These are phyloP conservation scores for Papilio polyxenes DNA, from an alignment of 1,140 invertebrate species.

Conservation along the genomic window DNA sequence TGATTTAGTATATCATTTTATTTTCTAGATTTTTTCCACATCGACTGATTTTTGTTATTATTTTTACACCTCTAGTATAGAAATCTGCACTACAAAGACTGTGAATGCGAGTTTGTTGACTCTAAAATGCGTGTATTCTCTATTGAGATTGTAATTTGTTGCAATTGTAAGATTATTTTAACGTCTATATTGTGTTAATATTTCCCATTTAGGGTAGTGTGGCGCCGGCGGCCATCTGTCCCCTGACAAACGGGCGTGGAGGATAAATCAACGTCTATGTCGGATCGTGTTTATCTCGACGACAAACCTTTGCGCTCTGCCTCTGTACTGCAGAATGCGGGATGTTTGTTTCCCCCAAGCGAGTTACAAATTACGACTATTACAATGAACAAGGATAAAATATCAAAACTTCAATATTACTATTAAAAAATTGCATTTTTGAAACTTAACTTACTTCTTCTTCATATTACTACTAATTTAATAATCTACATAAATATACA, in stretches of 20 bases:
- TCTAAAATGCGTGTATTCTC: not conserved
- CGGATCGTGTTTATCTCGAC: slow-evolving; percentile 21
- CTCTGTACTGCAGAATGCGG: slow-evolving; percentile 17
- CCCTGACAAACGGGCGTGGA: slow-evolving; percentile 18
- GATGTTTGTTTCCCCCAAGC: slow-evolving; percentile 9
- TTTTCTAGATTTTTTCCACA: no score
- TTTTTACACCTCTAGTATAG: no score
- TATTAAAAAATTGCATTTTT: no score
- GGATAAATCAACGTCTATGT: slow-evolving; percentile 19
- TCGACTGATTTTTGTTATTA: no score
- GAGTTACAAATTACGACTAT: slow-evolving; percentile 5
- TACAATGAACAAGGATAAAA: not conserved
- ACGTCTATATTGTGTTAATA: not conserved
- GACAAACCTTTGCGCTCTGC: slow-evolving; percentile 27
- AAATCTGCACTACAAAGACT: not conserved
- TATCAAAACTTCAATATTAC: not conserved
- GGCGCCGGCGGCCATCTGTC: slow-evolving; percentile 19
- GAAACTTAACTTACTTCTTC: no score
- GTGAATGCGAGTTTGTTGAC: not conserved
- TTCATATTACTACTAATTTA: not conserved
- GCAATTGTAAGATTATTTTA: not conserved
- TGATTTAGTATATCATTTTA: no score
- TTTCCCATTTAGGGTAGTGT: slow-evolving; percentile 3
- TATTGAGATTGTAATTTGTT: not conserved
- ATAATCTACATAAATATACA: not conserved